Conservation (phyloP, 2,113 vertebrate species). For the Seriola dumerili region DNA sequence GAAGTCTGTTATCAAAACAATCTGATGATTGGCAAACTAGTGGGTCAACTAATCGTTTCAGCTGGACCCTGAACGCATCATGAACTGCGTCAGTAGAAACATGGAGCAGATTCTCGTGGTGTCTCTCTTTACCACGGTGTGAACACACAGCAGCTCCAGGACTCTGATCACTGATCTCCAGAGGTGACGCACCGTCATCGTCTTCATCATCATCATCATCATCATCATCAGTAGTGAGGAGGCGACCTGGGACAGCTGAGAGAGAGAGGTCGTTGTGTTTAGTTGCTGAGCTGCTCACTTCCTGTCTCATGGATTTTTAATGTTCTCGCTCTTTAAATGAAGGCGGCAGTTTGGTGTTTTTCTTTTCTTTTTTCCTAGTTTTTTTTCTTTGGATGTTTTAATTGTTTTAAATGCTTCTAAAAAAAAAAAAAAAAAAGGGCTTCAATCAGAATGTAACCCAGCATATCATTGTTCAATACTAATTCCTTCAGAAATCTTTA, state of each 20-base stretch:
- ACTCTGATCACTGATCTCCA: neutral
- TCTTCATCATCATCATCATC: too few relatives aligned
- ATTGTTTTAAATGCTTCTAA: constrained; percentile 52
- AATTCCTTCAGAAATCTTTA: constrained; percentile 68
- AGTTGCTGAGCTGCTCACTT: neutral
- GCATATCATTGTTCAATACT: constrained; percentile 71
- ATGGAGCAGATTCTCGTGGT: too few relatives aligned
- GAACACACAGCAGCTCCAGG: neutral
- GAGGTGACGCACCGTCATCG: too few relatives aligned
- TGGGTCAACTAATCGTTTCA: neutral
- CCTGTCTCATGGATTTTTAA: constrained; percentile 3
- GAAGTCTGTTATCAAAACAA: too few relatives aligned
- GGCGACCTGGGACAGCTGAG: neutral
- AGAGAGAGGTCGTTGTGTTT: neutral
- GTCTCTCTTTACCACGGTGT: neutral
- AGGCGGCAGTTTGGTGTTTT: neutral
- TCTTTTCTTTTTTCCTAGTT: too few relatives aligned
- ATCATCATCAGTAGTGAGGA: neutral
- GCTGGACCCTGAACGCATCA: neutral
- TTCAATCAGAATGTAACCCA: constrained; percentile 79
- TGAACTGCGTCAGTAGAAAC: too few relatives aligned
- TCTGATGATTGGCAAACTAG: too few relatives aligned
- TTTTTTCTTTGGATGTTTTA: constrained; percentile 8
- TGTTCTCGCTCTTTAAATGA: neutral
- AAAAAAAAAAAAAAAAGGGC: constrained; percentile 76